Evolutionary conservation across 2,888 invertebrate genomes (phyloP).

Genomic region (Subacronicta megacephala): DNA sequence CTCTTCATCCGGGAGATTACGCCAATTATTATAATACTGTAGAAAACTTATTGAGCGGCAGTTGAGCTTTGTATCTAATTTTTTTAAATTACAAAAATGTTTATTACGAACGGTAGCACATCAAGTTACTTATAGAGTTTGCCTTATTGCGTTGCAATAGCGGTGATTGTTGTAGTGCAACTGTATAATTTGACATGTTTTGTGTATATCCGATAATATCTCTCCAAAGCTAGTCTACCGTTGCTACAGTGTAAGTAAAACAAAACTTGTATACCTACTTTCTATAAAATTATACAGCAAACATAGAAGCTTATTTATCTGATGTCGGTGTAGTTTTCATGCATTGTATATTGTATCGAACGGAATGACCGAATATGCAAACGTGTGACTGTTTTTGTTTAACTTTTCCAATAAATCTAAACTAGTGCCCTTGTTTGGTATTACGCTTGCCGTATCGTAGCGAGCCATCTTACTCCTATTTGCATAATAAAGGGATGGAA

Average conservation of each 20-base stretch:
- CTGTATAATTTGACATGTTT: too few relatives aligned
- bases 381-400: conserved; percentile 46
- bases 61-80: too few relatives aligned
- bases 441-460: conserved; percentile 35
- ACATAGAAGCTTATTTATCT: conserved; percentile 11
- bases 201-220: too few relatives aligned
- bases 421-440: conserved; percentile 45
- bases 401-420: conserved; percentile 55
- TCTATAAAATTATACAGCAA: neutral
- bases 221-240: too few relatives aligned
- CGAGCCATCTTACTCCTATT: conserved; percentile 49
- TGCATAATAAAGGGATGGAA: conserved; percentile 57
- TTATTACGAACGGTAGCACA: too few relatives aligned
- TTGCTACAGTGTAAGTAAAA: neutral
- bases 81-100: too few relatives aligned
- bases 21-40: too few relatives aligned
- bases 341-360: conserved; percentile 15
- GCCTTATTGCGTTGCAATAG: too few relatives aligned
- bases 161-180: too few relatives aligned
- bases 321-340: conserved; percentile 12
- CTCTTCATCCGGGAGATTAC: too few relatives aligned
- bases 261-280: neutral
- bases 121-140: too few relatives aligned
- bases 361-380: conserved; percentile 22
- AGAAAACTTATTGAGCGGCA: too few relatives aligned